Base-by-base conservation (phyloP, 1,140 invertebrate genomes). In the Drosophila rufa region DNA sequence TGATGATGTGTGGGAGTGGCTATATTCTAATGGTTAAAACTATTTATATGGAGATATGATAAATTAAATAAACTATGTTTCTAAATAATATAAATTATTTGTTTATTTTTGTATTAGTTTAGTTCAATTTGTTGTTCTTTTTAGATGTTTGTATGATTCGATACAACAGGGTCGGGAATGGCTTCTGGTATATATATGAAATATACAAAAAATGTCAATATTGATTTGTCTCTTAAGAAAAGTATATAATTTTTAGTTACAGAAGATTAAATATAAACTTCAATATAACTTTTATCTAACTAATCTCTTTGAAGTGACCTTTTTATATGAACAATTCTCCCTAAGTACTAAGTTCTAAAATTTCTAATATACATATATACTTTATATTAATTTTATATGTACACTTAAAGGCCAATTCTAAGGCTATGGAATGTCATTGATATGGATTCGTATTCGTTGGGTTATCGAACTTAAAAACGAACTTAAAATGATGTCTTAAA, bases 361-460 rank as follows among this genome's bases (percentile, higher is more conserved):
- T 25, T 27, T 64, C 14, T 55, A 69, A 58, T 50, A 30, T 60
- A 47, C 22, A 67, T 48, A 46, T 46, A 67, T 45, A 27, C 19
- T 17, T 12, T 59, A 33, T 22, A 5, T 59, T 25, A 25, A 36
- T 25, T 57, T 60, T 75, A 47, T 76, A 77, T 83, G 27, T 87
- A 87, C 85, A 90, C 43, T 68, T 60, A 73, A 48, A 45, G 59
- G 50, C 61, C 38, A 17, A 53, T 60, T 65, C 19, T 75, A 66
- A 77, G 73, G 33, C 53, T 86, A 73, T 70, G 79, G 89, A 91
- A 91, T 91, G 87, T 91, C 79, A 90, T 91, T 91, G 89, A 91
- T 91, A 91, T 91, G 89, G 89, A 91, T 91, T 91, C 60, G 89
- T 91, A 91, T 91, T 91, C 89, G 87, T 91, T 91, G 89, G 89